phyloP scores from a whole-genome alignment of 2,113 vertebrate genomes.

The Alethe diademata region DNA sequence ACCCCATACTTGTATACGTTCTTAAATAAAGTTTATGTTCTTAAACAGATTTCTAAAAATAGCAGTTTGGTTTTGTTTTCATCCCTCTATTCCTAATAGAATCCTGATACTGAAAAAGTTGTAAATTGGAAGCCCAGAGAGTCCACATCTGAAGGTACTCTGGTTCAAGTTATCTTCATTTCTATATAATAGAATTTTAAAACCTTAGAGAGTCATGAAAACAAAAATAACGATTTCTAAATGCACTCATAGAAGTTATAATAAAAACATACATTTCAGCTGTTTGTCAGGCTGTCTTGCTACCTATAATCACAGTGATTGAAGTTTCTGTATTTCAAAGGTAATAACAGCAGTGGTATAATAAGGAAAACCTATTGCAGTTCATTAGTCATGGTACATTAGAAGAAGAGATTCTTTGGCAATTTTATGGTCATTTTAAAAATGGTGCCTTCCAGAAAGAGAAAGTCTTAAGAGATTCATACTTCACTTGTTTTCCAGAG shows the following conservation, averaged over 20 bases:
- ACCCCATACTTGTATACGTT: not conserved
- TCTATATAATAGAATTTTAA: constrained; percentile 24
- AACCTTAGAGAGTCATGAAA: constrained; percentile 40
- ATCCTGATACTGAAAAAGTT: not conserved
- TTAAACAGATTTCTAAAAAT: not conserved
- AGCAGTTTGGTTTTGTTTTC: not conserved
- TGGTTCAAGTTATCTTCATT: not conserved
- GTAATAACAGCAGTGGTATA: constrained; percentile 55
- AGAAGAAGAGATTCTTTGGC: not conserved
- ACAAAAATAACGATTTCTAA: constrained; percentile 46
- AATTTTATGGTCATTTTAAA: not conserved
- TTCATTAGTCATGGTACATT: constrained; percentile 46
- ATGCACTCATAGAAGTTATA: constrained; percentile 27
- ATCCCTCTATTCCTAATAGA: not conserved
- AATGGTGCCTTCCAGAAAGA: not conserved
- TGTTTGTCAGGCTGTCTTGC: constrained; percentile 59
- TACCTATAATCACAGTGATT: constrained; percentile 63
- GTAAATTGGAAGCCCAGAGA: not conserved
- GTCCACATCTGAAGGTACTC: not conserved
- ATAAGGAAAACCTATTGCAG: constrained; percentile 18
- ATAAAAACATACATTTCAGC: constrained; percentile 49
- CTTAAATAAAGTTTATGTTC: not conserved
- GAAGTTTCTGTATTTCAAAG: constrained; percentile 56
- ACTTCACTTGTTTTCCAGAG: not conserved
- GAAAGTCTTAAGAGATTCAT: not conserved